Conservation (phyloP, 1,140 invertebrate genomes). For the Chironomus tepperi region DNA sequence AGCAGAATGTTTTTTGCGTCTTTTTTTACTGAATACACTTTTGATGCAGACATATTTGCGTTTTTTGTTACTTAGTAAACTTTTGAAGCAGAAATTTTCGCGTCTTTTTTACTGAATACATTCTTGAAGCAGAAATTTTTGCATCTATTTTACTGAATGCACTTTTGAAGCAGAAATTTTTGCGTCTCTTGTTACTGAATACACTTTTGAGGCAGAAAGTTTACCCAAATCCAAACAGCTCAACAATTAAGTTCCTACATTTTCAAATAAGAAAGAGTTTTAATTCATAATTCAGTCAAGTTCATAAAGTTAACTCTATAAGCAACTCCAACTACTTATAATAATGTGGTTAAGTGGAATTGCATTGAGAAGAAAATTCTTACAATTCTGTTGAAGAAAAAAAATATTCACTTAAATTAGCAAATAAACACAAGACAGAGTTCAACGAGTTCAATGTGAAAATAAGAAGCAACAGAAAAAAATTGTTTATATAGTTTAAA, state of each 20-base stretch:
- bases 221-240: neutral
- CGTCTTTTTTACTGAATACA: too few species aligned
- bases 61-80: too few species aligned
- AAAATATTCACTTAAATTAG: slow-evolving; percentile 17
- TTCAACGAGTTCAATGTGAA: slow-evolving; percentile 13
- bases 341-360: neutral
- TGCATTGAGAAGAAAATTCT: too few species aligned
- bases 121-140: too few species aligned
- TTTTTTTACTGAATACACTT: too few species aligned
- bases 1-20: too few species aligned
- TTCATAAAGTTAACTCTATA: neutral
- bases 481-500: neutral
- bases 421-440: slow-evolving; percentile 21
- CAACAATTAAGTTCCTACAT: neutral
- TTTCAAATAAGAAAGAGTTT: neutral
- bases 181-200: too few species aligned
- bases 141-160: too few species aligned
- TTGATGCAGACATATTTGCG: too few species aligned
- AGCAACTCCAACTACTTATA: neutral
- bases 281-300: neutral
- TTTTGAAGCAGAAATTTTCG: too few species aligned
- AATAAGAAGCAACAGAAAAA: slow-evolving; percentile 11
- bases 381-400: neutral
- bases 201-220: too few species aligned
- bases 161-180: too few species aligned